Evolutionary conservation across 2,113 vertebrate species (phyloP).

Genomic region (Lontra canadensis): DNA sequence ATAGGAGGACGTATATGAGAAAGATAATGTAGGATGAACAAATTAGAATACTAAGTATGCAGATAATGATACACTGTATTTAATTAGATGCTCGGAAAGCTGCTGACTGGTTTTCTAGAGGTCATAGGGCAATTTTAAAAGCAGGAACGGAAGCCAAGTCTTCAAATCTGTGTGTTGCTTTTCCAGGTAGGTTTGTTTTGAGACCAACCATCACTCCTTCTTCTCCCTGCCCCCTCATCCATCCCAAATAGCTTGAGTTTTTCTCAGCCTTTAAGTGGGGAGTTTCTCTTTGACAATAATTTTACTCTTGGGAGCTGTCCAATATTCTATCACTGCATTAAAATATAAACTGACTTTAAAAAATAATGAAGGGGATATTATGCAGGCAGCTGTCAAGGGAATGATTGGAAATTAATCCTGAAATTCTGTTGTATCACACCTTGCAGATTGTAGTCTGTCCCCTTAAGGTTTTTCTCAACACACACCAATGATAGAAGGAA

Average conservation of each 20-base stretch:
- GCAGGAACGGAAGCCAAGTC: not conserved
- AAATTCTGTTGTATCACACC: slow-evolving; percentile 33
- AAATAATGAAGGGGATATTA: slow-evolving; percentile 69
- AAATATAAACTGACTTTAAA: slow-evolving; percentile 70
- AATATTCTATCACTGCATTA: slow-evolving; percentile 62
- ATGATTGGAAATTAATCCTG: slow-evolving; percentile 48
- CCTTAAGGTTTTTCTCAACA: slow-evolving; percentile 34
- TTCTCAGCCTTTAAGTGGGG: slow-evolving; percentile 41
- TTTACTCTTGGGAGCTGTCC: slow-evolving; percentile 64
- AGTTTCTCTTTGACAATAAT: slow-evolving; percentile 54
- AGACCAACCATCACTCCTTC: not conserved
- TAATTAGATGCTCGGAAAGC: not conserved
- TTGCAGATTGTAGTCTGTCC: slow-evolving; percentile 57
- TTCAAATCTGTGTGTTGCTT: not conserved
- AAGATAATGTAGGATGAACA: not conserved
- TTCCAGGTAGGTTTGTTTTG: not conserved
- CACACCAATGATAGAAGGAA: not conserved
- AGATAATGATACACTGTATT: not conserved
- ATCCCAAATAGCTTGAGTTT: not conserved
- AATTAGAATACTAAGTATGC: not conserved
- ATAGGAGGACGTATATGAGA: not conserved
- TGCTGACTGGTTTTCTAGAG: not conserved
- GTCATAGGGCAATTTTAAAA: not conserved
- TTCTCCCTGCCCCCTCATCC: not conserved
- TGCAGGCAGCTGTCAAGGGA: slow-evolving; percentile 56